Conservation (phyloP, 2,888 invertebrate genomes). For the Microplitis manilae region DNA sequence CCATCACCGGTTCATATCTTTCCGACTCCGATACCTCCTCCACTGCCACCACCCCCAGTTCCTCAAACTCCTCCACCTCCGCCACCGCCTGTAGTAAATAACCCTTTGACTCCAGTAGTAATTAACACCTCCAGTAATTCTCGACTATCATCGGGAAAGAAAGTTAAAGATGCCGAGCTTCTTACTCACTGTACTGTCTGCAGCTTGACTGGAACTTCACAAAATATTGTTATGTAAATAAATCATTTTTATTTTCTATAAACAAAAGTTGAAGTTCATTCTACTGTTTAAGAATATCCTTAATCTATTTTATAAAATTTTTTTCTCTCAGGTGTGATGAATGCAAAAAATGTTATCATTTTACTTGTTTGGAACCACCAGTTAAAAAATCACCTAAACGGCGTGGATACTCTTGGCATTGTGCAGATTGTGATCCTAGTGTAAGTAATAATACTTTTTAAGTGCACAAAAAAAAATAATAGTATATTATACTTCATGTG, state of each 20-base stretch:
- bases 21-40: slow-evolving; percentile 55
- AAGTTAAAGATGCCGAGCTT: slow-evolving; percentile 69
- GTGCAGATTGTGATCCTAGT: slow-evolving; percentile 94
- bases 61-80: slow-evolving; percentile 53
- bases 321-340: slow-evolving; percentile 84
- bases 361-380: slow-evolving; percentile 93
- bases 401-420: slow-evolving; percentile 95
- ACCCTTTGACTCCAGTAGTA: slow-evolving; percentile 53
- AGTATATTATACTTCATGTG: too few relatives aligned
- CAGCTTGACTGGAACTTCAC: slow-evolving; percentile 75
- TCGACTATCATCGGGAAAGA: slow-evolving; percentile 59
- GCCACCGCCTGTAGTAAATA: slow-evolving; percentile 35
- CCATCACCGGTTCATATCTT: slow-evolving; percentile 59
- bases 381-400: slow-evolving; percentile 94
- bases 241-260: slow-evolving; percentile 20
- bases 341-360: slow-evolving; percentile 92
- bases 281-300: background rate
- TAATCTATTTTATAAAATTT: background rate
- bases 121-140: slow-evolving; percentile 46
- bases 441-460: slow-evolving; percentile 73
- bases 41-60: slow-evolving; percentile 54
- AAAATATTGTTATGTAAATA: slow-evolving; percentile 80
- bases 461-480: background rate
- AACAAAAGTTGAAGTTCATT: background rate
- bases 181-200: slow-evolving; percentile 81